phyloP scores from a whole-genome alignment of 2,113 vertebrate species.

The Neogobius melanostomus region DNA sequence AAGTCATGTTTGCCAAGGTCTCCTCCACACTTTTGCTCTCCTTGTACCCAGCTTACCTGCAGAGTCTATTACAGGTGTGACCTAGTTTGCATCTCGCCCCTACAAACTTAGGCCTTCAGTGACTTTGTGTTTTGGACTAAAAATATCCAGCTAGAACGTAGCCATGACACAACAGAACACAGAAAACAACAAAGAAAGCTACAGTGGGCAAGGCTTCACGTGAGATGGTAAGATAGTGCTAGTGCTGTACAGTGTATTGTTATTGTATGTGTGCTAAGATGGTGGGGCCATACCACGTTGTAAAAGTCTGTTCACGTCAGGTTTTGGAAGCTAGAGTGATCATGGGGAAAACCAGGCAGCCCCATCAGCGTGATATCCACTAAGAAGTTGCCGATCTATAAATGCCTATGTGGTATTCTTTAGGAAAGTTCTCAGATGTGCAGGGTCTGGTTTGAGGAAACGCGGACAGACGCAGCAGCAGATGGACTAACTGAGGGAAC shows the following conservation, averaged over 20 bases:
- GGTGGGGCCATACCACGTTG: too few relatives aligned
- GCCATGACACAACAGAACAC: not conserved
- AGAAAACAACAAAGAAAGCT: not conserved
- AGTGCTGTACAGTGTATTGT: too few relatives aligned
- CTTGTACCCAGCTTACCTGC: slow-evolving; percentile 44
- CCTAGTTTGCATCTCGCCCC: slow-evolving; percentile 54
- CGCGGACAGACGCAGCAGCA: slow-evolving; percentile 5
- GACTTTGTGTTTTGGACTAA: slow-evolving; percentile 13
- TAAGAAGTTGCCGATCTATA: not conserved
- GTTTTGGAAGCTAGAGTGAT: too few relatives aligned
- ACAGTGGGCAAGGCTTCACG: not conserved
- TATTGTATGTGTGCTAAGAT: too few relatives aligned
- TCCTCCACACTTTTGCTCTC: slow-evolving; percentile 2
- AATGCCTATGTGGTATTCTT: not conserved
- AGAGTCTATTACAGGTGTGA: slow-evolving; percentile 70
- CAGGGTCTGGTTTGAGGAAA: not conserved
- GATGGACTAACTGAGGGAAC: not conserved
- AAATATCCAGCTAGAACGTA: not conserved
- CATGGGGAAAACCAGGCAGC: too few relatives aligned
- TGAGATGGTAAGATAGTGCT: too few relatives aligned
- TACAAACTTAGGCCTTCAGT: slow-evolving; percentile 19
- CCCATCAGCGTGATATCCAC: too few relatives aligned
- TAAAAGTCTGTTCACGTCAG: too few relatives aligned
- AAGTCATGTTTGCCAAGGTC: not conserved
- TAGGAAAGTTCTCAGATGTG: not conserved